Base-by-base conservation (phyloP, 1,140 invertebrate species). In the Drosophila repleta region DNA sequence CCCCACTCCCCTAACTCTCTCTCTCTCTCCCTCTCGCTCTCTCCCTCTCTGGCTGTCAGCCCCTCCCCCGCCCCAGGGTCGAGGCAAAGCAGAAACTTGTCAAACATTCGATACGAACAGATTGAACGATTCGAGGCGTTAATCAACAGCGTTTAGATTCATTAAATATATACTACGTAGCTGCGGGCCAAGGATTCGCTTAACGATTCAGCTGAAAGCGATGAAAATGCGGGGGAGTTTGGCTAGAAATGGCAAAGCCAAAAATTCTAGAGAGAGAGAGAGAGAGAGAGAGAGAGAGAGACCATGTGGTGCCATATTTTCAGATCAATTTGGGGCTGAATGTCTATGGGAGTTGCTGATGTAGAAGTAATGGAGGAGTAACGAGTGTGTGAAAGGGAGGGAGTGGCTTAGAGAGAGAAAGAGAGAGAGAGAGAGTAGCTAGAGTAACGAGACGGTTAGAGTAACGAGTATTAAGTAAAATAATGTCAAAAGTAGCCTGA, bases 111-210 rank as follows among this genome's bases (percentile, higher is more conserved):
- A 60, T 66, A 60, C 63, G 48, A 41, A 60, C 69, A 67, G 69
- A 72, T 72, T 72, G 63, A 72, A 67, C 46, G 53, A 66, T 66
- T 66, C 62, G 43, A 66, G 46, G 68, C 62, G 68, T 66, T 71
- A 71, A 71, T 71, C 62, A 52, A 71, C 52, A 52, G 24, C 68
- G 62, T 37, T 57, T 51, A 37, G 62, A 58, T 71, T 71, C 62
- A 52, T 65, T 65, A 64, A 56, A 65, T 51, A 24, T 41, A 56
- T 24, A 56, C 20, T 24, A 56, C 20, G 39, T 7, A 17, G 39
- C 39, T 35, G 4, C 8, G 18, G 17, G 39, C 5, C 39, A 6
- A 43, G 39, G n/a, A 35, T 35, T 35, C 32, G 10, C 3, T 35
- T 35, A 35, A 8, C 39, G 17, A 6, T 17, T 17, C 39, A 41